These are phyloP conservation scores for Tragelaphus strepsiceros DNA, from an alignment of 2,113 vertebrate species.

Conservation along the genomic window DNA sequence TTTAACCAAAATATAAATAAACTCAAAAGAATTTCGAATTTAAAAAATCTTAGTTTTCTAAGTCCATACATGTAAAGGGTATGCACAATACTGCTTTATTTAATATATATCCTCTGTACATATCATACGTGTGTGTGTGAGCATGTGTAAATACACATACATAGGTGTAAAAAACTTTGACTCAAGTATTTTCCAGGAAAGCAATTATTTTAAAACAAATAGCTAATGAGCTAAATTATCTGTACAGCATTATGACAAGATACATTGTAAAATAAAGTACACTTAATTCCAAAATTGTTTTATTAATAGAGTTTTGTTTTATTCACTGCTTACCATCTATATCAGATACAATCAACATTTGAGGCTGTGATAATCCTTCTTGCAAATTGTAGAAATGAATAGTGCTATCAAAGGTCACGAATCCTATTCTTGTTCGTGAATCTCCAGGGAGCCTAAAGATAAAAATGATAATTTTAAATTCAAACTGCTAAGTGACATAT, in stretches of 20 bases:
- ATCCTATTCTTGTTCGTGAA: conserved; percentile 92
- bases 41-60: not conserved
- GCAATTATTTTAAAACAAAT: not conserved
- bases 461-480: conserved; percentile 61
- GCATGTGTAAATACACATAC: not conserved
- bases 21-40: not conserved
- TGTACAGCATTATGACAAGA: not conserved
- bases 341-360: conserved; percentile 98
- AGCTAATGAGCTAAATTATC: not conserved
- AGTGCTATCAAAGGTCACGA: conserved; percentile 96
- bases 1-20: conserved; percentile 36
- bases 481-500: not conserved
- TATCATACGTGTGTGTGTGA: not conserved
- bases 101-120: not conserved
- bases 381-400: conserved; percentile 98
- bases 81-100: not conserved
- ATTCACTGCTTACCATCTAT: conserved; percentile 88
- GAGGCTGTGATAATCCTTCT: conserved; percentile 95
- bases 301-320: not conserved
- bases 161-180: not conserved
- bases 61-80: not conserved
- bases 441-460: conserved; percentile 92
- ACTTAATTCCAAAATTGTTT: not conserved
- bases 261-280: not conserved
- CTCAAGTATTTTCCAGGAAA: conserved; percentile 21